Conservation (phyloP, 2,113 vertebrate species). For the Apteryx mantelli region DNA sequence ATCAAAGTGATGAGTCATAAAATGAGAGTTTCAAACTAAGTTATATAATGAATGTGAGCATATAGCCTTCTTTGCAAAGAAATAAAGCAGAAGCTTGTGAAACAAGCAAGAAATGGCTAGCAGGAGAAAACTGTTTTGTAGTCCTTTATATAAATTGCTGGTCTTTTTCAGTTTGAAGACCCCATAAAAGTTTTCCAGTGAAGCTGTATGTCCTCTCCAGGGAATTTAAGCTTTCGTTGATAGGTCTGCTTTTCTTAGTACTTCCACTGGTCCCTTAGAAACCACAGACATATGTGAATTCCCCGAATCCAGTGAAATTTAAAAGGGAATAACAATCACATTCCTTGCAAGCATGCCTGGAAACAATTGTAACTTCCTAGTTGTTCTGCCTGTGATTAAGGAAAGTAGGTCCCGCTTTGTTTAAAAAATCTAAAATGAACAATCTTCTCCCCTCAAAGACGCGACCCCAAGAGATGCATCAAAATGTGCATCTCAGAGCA, state of each 20-base stretch:
- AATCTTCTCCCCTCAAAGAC: background rate
- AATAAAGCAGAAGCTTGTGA: constrained; percentile 5
- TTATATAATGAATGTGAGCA: background rate
- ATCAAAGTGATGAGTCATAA: constrained; percentile 29
- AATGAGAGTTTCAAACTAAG: background rate
- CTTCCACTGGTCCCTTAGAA: constrained; percentile 30
- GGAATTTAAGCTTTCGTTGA: constrained; percentile 9
- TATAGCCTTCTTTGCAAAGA: background rate
- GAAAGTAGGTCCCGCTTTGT: background rate
- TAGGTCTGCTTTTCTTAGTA: background rate
- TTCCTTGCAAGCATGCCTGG: background rate
- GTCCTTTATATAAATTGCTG: constrained; percentile 20
- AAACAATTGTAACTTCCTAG: background rate
- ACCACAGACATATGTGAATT: background rate
- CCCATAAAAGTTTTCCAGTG: background rate
- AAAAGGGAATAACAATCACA: background rate
- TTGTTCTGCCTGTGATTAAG: background rate
- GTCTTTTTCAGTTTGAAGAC: constrained; percentile 36
- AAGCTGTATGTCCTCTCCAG: background rate
- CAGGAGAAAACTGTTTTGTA: constrained; percentile 7
- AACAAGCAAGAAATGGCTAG: background rate
- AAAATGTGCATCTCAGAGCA: background rate
- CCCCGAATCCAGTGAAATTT: background rate
- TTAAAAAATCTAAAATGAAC: background rate
- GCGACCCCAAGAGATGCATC: background rate